These are phyloP conservation scores for Scalopus aquaticus DNA, from an alignment of 2,113 vertebrate genomes.

Conservation along the genomic window DNA sequence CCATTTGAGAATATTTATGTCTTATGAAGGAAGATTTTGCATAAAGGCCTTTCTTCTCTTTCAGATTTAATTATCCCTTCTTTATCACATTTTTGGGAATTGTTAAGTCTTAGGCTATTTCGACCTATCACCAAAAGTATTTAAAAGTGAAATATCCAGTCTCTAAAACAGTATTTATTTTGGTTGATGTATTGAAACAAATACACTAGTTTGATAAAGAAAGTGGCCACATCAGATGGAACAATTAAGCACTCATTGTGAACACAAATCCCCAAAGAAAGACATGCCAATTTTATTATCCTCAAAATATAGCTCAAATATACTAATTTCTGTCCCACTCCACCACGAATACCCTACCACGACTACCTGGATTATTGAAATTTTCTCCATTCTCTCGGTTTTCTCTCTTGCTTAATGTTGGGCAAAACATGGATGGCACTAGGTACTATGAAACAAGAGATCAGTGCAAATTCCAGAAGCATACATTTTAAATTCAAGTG, in stretches of 20 bases:
- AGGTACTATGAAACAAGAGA: neutral
- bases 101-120: constrained; percentile 23
- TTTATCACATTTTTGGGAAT: constrained; percentile 32
- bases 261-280: constrained; percentile 1
- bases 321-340: neutral
- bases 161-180: constrained; percentile 27
- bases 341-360: neutral
- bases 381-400: neutral
- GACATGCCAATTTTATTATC: neutral
- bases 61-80: constrained; percentile 35
- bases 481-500: neutral
- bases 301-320: neutral
- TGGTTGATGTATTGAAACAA: constrained; percentile 40
- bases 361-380: neutral
- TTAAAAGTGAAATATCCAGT: constrained; percentile 41
- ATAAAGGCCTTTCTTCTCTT: constrained; percentile 38
- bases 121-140: neutral
- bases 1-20: constrained; percentile 53
- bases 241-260: constrained; percentile 36
- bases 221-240: constrained; percentile 19
- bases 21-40: constrained; percentile 42
- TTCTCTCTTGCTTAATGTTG: neutral
- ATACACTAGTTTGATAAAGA: constrained; percentile 44
- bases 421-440: neutral
- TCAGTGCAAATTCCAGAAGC: neutral